Conservation (phyloP, 2,113 vertebrate species). For the Acrocephalus arundinaceus region DNA sequence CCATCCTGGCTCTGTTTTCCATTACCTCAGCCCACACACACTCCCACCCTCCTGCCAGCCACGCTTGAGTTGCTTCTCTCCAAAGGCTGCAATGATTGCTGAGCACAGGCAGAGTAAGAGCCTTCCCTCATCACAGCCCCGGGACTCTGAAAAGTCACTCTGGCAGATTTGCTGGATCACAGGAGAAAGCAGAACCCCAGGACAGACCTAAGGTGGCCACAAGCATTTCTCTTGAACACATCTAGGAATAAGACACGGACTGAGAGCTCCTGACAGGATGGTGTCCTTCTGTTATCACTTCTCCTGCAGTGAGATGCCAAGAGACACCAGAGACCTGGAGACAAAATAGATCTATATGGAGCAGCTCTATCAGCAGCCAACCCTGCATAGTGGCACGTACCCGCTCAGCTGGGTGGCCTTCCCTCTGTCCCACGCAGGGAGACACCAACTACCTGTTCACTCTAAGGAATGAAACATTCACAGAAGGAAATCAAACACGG, state of each 20-base stretch:
- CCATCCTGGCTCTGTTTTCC: constrained; percentile 38
- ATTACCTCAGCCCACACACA: constrained; percentile 60
- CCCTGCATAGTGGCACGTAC: accelerated
- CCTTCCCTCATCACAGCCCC: accelerated
- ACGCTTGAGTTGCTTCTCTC: background rate
- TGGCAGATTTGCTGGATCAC: background rate
- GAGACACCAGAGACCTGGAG: background rate
- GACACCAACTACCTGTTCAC: accelerated
- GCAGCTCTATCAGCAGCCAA: background rate
- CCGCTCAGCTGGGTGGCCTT: background rate
- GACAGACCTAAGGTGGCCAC: background rate
- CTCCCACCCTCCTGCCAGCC: constrained; percentile 17
- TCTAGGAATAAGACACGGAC: background rate
- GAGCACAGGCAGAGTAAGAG: background rate
- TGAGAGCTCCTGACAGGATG: background rate
- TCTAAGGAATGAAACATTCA: accelerated
- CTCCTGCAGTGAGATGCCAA: background rate
- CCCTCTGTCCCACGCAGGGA: accelerated
- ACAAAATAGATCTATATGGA: accelerated
- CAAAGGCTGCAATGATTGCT: background rate
- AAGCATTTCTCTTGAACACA: background rate
- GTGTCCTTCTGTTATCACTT: background rate
- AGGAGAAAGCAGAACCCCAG: background rate
- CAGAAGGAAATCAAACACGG: accelerated
- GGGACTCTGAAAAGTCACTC: background rate